Base-by-base conservation (phyloP, 2,113 vertebrate species). In the Carassius gibelio region DNA sequence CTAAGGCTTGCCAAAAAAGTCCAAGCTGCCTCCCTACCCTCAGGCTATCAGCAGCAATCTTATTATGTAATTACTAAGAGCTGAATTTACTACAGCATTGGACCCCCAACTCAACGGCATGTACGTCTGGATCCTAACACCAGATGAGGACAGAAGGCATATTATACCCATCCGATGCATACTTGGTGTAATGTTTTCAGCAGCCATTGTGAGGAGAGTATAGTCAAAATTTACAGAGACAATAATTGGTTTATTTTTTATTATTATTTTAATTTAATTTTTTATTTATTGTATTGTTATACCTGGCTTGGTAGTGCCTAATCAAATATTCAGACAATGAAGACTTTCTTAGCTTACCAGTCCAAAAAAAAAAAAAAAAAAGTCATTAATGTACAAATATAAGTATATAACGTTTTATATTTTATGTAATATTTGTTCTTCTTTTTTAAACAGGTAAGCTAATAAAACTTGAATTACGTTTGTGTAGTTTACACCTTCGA, bases 1-100 rank as follows among this genome's bases (percentile, higher is more conserved):
- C 93, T 94, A 95, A 94, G 93, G 84, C 75, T 87, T 93, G 94
- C 94, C 94, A 95, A 93, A 89, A 93, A 92, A 48, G 36, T 88
- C 91, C 93, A 91, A 91, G 92, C 90, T 89, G 87, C 90, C 93
- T 93, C 89, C 5, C 91, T 91, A 86, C 94, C 95, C 94, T 82
- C 88, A 71, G 90, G 92, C 90, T 87, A 90, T 92, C 87, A 88
- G 82, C 89, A 91, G 89, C 88, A 87, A 87, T 90, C 90, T 87
- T 92, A 92, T 94, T 94, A 94, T 92, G 90, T 92, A 93, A 93
- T 93, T 93, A 93, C 86, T 88, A 88, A 85, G 83, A 93, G 88
- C 91, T 90, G 90, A 85, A 94, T 91, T 75, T 75, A 52, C 50
- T 64, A 42, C 45, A 85, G 84, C 75, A 71, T 88, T 62, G 66